phyloP scores from a whole-genome alignment of 2,888 invertebrate genomes.

The Melanchra persicariae region DNA sequence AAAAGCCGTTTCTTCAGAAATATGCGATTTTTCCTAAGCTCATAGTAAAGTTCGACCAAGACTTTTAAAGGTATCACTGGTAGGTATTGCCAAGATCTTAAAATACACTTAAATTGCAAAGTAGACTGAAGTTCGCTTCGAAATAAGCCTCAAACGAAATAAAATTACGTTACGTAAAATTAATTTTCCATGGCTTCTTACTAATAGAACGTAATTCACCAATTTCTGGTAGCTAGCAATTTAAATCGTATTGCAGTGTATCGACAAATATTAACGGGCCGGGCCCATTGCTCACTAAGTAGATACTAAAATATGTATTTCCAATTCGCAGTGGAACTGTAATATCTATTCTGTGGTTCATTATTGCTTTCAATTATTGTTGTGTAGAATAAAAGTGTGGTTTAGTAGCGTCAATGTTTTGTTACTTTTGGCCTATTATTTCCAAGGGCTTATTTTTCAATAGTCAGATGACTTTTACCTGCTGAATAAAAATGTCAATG shows the following conservation, averaged over 20 bases:
- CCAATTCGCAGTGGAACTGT: conserved; percentile 51
- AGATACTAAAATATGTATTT: conserved; percentile 64
- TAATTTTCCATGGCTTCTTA: conserved; percentile 61
- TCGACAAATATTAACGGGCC: conserved; percentile 50
- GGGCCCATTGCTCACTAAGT: conserved; percentile 42
- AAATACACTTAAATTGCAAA: conserved; percentile 32
- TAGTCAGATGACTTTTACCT: too few relatives aligned
- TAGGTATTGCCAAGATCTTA: conserved; percentile 21
- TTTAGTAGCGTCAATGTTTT: conserved; percentile 18
- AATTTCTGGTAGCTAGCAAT: conserved; percentile 59
- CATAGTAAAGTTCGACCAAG: conserved; percentile 9
- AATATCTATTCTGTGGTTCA: conserved; percentile 45
- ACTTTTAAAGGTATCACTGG: conserved; percentile 27
- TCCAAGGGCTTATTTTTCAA: too few relatives aligned
- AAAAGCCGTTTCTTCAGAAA: background rate
- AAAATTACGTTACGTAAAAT: conserved; percentile 62
- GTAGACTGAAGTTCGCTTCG: conserved; percentile 29
- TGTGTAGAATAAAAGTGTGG: conserved; percentile 18
- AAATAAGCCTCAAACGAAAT: conserved; percentile 56
- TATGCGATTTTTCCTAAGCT: background rate
- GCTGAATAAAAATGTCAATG: too few relatives aligned
- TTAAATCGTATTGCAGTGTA: conserved; percentile 60
- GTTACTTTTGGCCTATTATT: background rate
- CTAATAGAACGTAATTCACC: conserved; percentile 49
- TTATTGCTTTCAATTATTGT: conserved; percentile 40